These are phyloP conservation scores for Heliconius hewitsoni DNA, from an alignment of 1,140 invertebrate species.

Conservation along the genomic window DNA sequence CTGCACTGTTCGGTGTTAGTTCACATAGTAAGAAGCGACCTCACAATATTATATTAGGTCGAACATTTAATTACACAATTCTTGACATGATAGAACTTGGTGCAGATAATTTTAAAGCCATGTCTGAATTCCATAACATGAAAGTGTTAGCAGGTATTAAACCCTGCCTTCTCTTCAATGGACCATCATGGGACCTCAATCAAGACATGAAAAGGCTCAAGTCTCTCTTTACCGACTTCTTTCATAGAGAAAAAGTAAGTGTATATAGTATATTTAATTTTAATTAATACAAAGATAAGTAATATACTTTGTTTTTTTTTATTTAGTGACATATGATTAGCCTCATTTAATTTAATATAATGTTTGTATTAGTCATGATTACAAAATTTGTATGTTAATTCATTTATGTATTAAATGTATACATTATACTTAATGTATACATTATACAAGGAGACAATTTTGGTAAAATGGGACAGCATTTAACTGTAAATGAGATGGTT, in stretches of 20 bases:
- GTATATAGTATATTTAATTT: too few relatives aligned
- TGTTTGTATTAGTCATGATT: too few relatives aligned
- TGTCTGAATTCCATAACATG: conserved; percentile 90
- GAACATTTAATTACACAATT: conserved; percentile 94
- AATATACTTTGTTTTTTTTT: not conserved
- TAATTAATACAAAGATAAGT: too few relatives aligned
- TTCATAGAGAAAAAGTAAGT: conserved; percentile 89
- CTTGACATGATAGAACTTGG: conserved; percentile 98
- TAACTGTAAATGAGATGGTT: too few relatives aligned
- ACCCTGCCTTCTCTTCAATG: conserved; percentile 96
- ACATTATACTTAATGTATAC: too few relatives aligned
- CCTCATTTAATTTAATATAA: too few relatives aligned
- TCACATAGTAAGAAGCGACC: conserved; percentile 97
- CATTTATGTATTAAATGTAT: too few relatives aligned
- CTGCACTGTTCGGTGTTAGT: conserved; percentile 93
- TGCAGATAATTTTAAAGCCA: conserved; percentile 89
- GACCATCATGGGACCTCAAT: conserved; percentile 93
- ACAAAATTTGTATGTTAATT: too few relatives aligned
- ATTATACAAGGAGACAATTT: too few relatives aligned
- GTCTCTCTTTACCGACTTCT: conserved; percentile 96
- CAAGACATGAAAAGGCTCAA: conserved; percentile 91
- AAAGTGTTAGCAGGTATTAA: conserved; percentile 93
- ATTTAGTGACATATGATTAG: not conserved
- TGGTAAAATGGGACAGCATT: too few relatives aligned
- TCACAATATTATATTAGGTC: conserved; percentile 94